Base-by-base conservation (phyloP, 1,140 invertebrate genomes). In the Theocolax elegans region DNA sequence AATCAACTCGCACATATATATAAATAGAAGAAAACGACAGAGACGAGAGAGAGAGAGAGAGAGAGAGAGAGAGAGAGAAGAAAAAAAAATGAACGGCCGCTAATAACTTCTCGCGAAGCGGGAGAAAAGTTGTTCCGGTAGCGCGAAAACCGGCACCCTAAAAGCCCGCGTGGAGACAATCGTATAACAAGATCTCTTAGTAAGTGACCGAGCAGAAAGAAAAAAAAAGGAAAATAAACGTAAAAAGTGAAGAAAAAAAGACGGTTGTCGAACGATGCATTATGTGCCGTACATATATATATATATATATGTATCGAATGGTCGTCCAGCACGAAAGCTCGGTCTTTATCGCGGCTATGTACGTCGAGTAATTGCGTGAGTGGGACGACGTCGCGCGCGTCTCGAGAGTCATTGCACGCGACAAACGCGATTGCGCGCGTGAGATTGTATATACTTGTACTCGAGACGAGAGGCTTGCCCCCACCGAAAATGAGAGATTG, bases 361-460 rank as follows among this genome's bases (percentile, higher is more conserved):
- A 35, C 31, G 31, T 6, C 31, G 10, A 35, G 31, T 35, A 46
- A 46, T 46, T 46, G 42, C 42, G 42, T 46, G 42, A 46, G 42
- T 19, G 6, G 13, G 15, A 15, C 42, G n/a, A 4, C 13, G 42
- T 8, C 42, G 15, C 10, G 4, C 4, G 31, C 31, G 4, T 35
- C 31, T 8, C 6, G 17, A 19, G 15, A 46, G 42, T 46, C 42
- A 19, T 13, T 19, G 42, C 42, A 46, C 42, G 42, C 42, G 42
- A 46, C 42, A 15, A n/a, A n/a, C n/a, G 6, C 15, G 42, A 46
- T 46, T 4, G 12, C 15, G 15, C 6, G 15, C 42, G 42, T 46
- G 42, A 46, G 42, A 46, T 46, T n/a, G n/a, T n/a, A n/a, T n/a
- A n/a, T n/a, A n/a, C 19, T 25, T 51, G 48, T 21, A 64, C 31